Conservation (phyloP, 2,797 vertebrate species). For the Anabacerthia variegaticeps region DNA sequence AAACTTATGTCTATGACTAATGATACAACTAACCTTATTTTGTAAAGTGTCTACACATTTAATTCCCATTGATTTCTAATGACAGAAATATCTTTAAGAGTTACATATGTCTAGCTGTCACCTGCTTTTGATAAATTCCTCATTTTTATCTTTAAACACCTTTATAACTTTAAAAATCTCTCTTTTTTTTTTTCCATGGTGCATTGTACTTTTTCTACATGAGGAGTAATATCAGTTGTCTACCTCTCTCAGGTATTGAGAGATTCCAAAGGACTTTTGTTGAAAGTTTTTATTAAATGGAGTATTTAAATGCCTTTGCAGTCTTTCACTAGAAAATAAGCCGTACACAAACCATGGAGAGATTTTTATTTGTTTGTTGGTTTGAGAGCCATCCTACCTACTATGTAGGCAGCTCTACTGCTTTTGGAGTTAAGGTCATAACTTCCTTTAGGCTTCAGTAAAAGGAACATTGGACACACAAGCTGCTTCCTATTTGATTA, state of each 20-base stretch:
- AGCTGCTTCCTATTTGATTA: background rate
- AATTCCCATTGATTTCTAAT: background rate
- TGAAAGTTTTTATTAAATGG: background rate
- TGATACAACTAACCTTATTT: background rate
- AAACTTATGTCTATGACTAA: background rate
- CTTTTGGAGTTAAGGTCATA: background rate
- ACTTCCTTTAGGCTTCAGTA: background rate
- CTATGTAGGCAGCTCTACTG: background rate
- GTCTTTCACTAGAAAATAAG: background rate
- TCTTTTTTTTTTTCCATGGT: background rate
- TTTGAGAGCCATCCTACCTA: background rate
- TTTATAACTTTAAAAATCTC: background rate
- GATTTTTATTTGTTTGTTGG: background rate
- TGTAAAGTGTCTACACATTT: background rate
- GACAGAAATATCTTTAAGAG: background rate
- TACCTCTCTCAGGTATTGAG: background rate
- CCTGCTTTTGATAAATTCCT: background rate
- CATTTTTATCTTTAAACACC: background rate
- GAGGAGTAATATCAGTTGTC: background rate
- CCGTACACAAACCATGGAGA: background rate
- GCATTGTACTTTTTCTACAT: background rate
- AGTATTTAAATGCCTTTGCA: background rate
- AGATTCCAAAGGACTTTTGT: background rate
- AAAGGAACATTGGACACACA: background rate
- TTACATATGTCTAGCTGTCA: background rate